Conservation (phyloP, 2,113 vertebrate species). For the Antechinus flavipes region DNA sequence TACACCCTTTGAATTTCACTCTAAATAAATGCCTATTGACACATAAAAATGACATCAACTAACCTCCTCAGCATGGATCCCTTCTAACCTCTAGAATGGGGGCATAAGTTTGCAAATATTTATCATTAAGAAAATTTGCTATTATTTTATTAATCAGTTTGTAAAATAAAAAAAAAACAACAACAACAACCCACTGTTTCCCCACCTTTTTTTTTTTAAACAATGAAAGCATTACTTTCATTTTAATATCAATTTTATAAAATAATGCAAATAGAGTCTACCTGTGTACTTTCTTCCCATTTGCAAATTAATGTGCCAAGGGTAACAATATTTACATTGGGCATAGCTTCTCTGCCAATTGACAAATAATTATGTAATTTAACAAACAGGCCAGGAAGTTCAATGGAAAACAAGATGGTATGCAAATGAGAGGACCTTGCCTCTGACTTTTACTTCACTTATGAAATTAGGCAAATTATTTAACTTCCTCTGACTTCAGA, state of each 20-base stretch:
- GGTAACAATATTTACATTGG: background rate
- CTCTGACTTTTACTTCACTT: background rate
- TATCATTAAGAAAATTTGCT: background rate
- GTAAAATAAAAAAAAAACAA: background rate
- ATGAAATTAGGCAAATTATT: background rate
- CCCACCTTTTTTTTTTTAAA: background rate
- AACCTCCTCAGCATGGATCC: background rate
- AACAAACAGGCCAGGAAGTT: background rate
- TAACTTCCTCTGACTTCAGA: background rate
- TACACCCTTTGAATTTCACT: conserved; percentile 22
- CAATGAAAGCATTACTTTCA: background rate
- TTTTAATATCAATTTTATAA: background rate
- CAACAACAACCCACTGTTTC: background rate
- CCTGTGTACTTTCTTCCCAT: background rate
- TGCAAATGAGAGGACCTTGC: background rate
- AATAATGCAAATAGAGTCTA: background rate
- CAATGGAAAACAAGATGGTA: background rate
- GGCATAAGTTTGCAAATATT: background rate
- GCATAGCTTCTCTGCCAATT: background rate
- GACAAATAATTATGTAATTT: background rate
- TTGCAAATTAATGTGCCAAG: background rate
- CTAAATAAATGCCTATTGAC: background rate
- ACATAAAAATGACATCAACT: background rate
- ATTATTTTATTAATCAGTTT: background rate
- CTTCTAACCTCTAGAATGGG: background rate